Conservation (phyloP, 2,888 invertebrate genomes). For the Sisyra terminalis region DNA sequence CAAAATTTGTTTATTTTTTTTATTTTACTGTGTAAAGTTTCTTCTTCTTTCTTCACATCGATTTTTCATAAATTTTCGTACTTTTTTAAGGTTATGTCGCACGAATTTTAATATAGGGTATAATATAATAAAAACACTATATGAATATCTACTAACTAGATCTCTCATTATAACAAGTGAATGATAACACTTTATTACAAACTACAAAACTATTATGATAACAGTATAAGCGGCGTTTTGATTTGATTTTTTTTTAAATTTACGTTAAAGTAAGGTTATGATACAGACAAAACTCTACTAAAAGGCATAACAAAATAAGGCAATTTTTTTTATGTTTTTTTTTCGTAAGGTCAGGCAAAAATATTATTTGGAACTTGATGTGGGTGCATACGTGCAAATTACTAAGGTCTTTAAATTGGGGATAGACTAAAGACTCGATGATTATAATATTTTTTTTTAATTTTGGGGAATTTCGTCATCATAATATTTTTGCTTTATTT, state of each 20-base stretch:
- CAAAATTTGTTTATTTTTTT: background rate
- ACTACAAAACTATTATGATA: constrained; percentile 27
- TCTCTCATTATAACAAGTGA: constrained; percentile 9
- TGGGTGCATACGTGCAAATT: too few relatives aligned
- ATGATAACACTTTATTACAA: constrained; percentile 9
- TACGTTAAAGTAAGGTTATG: background rate
- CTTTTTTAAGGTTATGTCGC: background rate
- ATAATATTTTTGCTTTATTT: constrained; percentile 27
- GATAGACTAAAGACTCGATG: too few relatives aligned
- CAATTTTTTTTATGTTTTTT: background rate
- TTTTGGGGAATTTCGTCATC: constrained; percentile 20
- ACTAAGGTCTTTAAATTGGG: too few relatives aligned
- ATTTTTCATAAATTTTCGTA: background rate
- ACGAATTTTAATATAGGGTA: too few relatives aligned
- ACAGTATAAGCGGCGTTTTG: constrained; percentile 12
- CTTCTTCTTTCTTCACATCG: background rate
- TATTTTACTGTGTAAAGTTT: background rate
- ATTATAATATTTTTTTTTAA: background rate
- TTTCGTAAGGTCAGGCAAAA: background rate
- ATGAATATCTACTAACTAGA: constrained; percentile 7
- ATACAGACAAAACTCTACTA: too few relatives aligned
- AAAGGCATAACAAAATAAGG: too few relatives aligned
- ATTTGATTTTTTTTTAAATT: background rate
- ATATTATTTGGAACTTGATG: background rate
- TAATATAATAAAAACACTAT: background rate